phyloP scores from a whole-genome alignment of 2,113 vertebrate genomes.

The Gymnogyps californianus region DNA sequence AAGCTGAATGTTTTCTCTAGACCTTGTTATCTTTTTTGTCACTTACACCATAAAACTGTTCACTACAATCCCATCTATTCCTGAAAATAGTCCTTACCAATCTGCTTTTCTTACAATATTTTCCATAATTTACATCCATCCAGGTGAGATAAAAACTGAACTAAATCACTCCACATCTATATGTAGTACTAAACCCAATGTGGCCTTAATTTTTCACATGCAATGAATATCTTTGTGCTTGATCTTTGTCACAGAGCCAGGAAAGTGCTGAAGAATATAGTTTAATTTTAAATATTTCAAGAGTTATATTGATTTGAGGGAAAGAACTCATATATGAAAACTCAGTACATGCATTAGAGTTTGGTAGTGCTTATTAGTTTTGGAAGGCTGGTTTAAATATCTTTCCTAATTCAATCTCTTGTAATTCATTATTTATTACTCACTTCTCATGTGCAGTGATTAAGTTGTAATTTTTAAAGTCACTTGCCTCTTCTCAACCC shows the following conservation, averaged over 20 bases:
- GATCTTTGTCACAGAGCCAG: background rate
- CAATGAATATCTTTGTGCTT: background rate
- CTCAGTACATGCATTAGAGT: background rate
- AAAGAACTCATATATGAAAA: background rate
- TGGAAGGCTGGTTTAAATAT: conserved; percentile 1
- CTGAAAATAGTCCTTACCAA: background rate
- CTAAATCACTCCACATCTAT: background rate
- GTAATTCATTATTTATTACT: conserved; percentile 36
- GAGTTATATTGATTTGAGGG: conserved; percentile 18
- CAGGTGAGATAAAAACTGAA: background rate
- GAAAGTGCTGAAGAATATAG: background rate
- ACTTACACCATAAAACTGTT: background rate
- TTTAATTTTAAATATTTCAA: conserved; percentile 48
- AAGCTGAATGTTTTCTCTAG: conserved; percentile 5
- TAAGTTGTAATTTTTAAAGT: background rate
- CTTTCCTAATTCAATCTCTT: background rate
- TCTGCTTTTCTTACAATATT: background rate
- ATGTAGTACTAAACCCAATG: background rate
- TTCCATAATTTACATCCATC: background rate
- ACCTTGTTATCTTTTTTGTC: background rate
- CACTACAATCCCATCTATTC: background rate
- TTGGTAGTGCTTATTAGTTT: conserved; percentile 17
- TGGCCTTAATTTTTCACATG: background rate
- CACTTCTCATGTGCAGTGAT: background rate
- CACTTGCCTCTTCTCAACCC: background rate